phyloP scores from a whole-genome alignment of 2,888 invertebrate genomes.

The Agonopterix arenella region DNA sequence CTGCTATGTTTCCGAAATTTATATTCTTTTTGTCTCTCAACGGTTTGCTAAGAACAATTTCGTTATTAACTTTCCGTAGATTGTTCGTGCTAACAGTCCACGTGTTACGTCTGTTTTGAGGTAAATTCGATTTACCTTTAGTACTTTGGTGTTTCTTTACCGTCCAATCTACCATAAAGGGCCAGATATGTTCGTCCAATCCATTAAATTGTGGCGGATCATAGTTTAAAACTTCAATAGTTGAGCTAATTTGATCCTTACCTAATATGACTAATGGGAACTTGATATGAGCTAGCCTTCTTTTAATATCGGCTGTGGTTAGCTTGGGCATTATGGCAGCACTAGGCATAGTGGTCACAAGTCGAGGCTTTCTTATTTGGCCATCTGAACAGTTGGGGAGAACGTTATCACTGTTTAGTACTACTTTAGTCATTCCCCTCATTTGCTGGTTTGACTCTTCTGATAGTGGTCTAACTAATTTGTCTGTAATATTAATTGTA shows the following conservation, averaged over 20 bases:
- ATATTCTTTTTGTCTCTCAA: constrained; percentile 3
- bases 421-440: constrained; percentile 34
- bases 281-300: constrained; percentile 35
- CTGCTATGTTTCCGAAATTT: constrained; percentile 1
- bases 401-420: constrained; percentile 23
- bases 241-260: constrained; percentile 48
- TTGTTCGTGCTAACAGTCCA: background rate
- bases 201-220: constrained; percentile 47
- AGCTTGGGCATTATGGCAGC: constrained; percentile 27
- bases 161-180: constrained; percentile 55
- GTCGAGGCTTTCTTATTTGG: constrained; percentile 19
- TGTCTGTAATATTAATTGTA: background rate
- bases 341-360: constrained; percentile 29
- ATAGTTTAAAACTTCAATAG: constrained; percentile 26
- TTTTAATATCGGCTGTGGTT: constrained; percentile 44
- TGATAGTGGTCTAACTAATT: background rate
- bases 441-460: constrained; percentile 10
- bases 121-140: background rate
- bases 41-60: constrained; percentile 3
- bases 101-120: too few species aligned
- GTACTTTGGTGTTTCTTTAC: background rate
- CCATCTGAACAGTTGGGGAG: background rate
- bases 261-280: constrained; percentile 50
- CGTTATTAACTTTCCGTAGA: constrained; percentile 3
- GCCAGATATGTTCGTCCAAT: constrained; percentile 52